Evolutionary conservation across 2,888 invertebrate genomes (phyloP).

Genomic region (Caenorhabditis japonica): DNA sequence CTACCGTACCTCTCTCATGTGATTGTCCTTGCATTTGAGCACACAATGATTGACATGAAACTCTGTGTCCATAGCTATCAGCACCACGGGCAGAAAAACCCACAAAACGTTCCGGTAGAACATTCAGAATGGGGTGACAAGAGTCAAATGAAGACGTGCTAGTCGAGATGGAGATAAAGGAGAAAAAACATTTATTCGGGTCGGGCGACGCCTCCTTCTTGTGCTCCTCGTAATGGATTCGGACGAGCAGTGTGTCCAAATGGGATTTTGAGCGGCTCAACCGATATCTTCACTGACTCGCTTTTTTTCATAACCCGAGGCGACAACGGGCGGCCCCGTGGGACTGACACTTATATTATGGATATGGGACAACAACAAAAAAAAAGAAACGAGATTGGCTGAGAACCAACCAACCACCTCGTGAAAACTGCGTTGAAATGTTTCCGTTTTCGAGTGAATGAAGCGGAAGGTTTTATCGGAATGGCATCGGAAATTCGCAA

Average conservation of each 20-base stretch:
- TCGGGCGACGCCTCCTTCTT: constrained; percentile 33
- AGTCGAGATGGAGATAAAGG: constrained; percentile 20
- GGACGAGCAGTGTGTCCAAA: constrained; percentile 40
- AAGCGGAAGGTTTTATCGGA: too few relatives aligned
- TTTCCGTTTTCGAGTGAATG: constrained; percentile 9
- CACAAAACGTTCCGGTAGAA: constrained; percentile 3
- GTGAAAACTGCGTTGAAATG: constrained; percentile 26
- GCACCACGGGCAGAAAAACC: constrained; percentile 15
- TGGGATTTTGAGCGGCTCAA: constrained; percentile 35
- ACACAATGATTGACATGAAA: constrained; percentile 62
- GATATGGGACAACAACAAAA: constrained; percentile 34
- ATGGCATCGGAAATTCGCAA: constrained; percentile 8
- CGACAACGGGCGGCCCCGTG: constrained; percentile 48
- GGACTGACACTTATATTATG: constrained; percentile 46
- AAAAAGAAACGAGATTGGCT: constrained; percentile 18
- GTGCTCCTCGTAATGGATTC: constrained; percentile 45
- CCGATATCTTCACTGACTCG: constrained; percentile 45
- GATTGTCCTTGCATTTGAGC: constrained; percentile 67
- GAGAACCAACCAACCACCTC: too few relatives aligned
- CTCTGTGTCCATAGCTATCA: constrained; percentile 20
- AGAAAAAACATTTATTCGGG: constrained; percentile 50
- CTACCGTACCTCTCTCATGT: constrained; percentile 63
- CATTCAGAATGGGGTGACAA: constrained; percentile 26
- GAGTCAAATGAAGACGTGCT: constrained; percentile 40
- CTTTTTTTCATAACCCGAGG: constrained; percentile 50